Evolutionary conservation across 2,113 vertebrate genomes (phyloP).

Genomic region (Hylia prasina): DNA sequence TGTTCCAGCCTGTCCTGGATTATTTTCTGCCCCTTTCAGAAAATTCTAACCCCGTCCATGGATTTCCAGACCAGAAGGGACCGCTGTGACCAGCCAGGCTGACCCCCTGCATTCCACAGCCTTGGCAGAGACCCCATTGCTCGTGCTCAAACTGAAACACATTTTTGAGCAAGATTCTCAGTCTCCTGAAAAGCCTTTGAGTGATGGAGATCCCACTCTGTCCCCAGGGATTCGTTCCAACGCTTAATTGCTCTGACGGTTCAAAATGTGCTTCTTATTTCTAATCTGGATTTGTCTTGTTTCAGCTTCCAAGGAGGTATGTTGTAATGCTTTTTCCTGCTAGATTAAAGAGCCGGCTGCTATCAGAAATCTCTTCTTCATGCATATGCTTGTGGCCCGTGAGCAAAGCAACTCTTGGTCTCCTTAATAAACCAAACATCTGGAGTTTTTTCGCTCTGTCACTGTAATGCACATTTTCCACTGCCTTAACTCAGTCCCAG

Average conservation of each 20-base stretch:
- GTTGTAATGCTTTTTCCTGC: conserved; percentile 58
- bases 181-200: conserved; percentile 11
- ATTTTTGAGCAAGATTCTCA: conserved; percentile 1
- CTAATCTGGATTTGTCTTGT: conserved; percentile 62
- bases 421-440: conserved; percentile 56
- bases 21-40: neutral
- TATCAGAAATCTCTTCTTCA: conserved; percentile 52
- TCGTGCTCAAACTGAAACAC: neutral
- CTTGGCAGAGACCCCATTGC: neutral
- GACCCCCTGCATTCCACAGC: conserved; percentile 29
- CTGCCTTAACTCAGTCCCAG: conserved; percentile 51
- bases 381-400: conserved; percentile 37
- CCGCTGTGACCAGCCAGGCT: neutral
- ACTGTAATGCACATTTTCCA: conserved; percentile 55
- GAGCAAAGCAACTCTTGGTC: conserved; percentile 57
- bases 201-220: conserved; percentile 48
- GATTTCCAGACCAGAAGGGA: conserved; percentile 3
- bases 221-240: conserved; percentile 39
- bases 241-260: conserved; percentile 46
- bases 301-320: conserved; percentile 47
- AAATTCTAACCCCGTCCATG: neutral
- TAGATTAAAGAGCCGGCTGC: conserved; percentile 11
- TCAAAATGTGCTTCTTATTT: conserved; percentile 63
- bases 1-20: neutral
- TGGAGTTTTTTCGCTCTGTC: conserved; percentile 50